A percentile compares a stretch with the other conserved stretches of the same genome.
Conservation (phyloP, 2,888 invertebrate genomes). For the Tuberolachnus salignus region DNA sequence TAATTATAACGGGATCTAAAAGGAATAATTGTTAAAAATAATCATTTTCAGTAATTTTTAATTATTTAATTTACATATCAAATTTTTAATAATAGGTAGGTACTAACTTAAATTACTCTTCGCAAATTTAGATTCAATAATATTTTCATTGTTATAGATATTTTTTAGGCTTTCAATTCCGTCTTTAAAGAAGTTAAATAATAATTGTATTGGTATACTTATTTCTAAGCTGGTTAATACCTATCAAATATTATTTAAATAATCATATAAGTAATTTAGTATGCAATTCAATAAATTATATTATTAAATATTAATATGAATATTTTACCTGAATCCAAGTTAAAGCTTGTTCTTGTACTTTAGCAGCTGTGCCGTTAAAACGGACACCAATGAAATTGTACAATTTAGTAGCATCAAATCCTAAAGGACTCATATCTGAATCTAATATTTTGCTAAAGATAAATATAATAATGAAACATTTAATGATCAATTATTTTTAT, state of each 20-base stretch:
- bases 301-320: too few species aligned
- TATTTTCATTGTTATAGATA: slow-evolving; percentile 38
- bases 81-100: not conserved
- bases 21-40: slow-evolving; percentile 46
- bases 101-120: slow-evolving; percentile 57
- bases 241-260: slow-evolving; percentile 62
- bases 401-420: slow-evolving; percentile 92
- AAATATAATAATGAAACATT: not conserved
- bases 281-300: not conserved
- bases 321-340: slow-evolving; percentile 80
- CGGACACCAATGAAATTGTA: slow-evolving; percentile 90
- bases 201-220: slow-evolving; percentile 81
- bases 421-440: slow-evolving; percentile 92
- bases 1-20: slow-evolving; percentile 72
- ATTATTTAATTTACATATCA: not conserved
- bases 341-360: slow-evolving; percentile 85
- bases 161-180: slow-evolving; percentile 78
- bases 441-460: slow-evolving; percentile 88
- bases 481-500: not conserved
- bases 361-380: slow-evolving; percentile 79
- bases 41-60: not conserved
- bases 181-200: slow-evolving; percentile 89
- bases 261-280: not conserved
- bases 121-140: slow-evolving; percentile 16
- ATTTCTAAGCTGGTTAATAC: slow-evolving; percentile 88